Conservation (phyloP, 2,888 invertebrate genomes). For the Catocala sponsa region DNA sequence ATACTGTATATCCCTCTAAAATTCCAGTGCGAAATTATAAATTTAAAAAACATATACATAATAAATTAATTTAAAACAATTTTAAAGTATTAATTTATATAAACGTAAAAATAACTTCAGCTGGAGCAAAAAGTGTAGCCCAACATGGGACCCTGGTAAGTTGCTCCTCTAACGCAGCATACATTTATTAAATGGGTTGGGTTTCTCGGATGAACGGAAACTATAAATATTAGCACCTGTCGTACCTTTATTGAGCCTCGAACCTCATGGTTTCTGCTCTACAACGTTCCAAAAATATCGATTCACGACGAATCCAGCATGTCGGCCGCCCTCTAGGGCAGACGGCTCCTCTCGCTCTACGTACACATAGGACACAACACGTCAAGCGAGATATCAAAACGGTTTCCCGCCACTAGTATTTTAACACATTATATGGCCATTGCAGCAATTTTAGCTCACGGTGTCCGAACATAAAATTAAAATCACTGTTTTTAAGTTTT, state of each 20-base stretch:
- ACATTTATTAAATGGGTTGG: conserved; percentile 30
- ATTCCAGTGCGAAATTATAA: too few relatives aligned
- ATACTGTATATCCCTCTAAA: too few relatives aligned
- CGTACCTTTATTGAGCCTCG: conserved; percentile 84
- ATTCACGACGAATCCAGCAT: conserved; percentile 87
- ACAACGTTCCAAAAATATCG: conserved; percentile 87
- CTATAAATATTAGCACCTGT: conserved; percentile 72
- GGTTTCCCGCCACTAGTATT: conserved; percentile 87
- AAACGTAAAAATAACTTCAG: conserved; percentile 25
- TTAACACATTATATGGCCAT: conserved; percentile 71
- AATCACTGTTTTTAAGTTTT: conserved; percentile 55
- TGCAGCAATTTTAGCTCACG: conserved; percentile 46
- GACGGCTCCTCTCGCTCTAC: conserved; percentile 84
- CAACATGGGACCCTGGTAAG: conserved; percentile 60
- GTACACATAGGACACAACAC: conserved; percentile 87
- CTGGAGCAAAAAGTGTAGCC: conserved; percentile 56
- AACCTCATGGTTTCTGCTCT: conserved; percentile 83
- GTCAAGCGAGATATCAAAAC: conserved; percentile 86
- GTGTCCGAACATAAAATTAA: conserved; percentile 39
- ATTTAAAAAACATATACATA: too few relatives aligned
- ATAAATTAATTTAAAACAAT: too few relatives aligned
- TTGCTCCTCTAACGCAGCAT: conserved; percentile 36
- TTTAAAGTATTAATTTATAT: too few relatives aligned
- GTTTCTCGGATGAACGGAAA: conserved; percentile 52
- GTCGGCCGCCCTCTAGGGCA: conserved; percentile 86